phyloP scores from a whole-genome alignment of 2,797 vertebrate species.

The Vultur gryphus region DNA sequence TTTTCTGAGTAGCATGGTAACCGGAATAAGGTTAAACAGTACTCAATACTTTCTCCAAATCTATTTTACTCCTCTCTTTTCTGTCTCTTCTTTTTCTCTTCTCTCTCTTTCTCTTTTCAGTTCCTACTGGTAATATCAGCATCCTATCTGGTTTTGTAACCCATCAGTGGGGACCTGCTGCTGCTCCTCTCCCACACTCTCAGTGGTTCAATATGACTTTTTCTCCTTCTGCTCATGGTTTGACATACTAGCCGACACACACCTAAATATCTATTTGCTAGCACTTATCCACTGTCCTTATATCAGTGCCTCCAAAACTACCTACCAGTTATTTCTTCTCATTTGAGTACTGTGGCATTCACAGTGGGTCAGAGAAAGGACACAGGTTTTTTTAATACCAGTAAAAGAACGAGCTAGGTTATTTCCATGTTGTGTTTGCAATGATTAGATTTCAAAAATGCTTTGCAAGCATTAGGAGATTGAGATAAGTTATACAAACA shows the following conservation, averaged over 20 bases:
- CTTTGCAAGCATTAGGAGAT: neutral
- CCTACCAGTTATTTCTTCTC: neutral
- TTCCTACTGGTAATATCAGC: neutral
- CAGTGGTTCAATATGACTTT: neutral
- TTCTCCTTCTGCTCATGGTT: neutral
- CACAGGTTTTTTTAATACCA: fast-evolving
- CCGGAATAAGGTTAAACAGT: neutral
- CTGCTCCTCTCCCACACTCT: neutral
- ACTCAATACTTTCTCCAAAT: neutral
- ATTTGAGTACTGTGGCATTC: neutral
- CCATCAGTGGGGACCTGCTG: neutral
- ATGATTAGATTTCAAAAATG: neutral
- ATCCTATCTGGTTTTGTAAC: neutral
- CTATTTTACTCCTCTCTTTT: neutral
- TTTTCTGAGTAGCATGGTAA: neutral
- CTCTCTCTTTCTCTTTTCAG: neutral
- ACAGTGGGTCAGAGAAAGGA: neutral
- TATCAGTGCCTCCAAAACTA: neutral
- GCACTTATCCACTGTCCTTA: neutral
- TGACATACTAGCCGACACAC: neutral
- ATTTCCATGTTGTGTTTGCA: neutral
- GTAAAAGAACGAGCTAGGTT: neutral
- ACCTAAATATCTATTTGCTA: neutral
- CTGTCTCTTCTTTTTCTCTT: neutral
- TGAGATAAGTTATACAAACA: neutral